Base-by-base conservation (phyloP, 92 coral and sea anemone species). In the Blastomussa wellsi region DNA sequence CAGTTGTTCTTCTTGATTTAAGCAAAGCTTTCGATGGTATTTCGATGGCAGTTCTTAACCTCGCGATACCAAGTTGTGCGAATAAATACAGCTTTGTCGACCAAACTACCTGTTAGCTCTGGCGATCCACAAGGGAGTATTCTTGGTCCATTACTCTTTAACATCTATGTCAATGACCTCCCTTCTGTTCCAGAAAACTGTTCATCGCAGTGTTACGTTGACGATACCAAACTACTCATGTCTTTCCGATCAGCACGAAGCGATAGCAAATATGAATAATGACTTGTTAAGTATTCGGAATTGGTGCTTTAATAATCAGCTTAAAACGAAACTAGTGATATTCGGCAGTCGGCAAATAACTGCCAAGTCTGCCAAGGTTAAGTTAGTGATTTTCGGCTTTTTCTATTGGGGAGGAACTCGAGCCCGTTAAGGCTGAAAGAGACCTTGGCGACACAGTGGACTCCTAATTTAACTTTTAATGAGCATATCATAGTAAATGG, bases 321-420 rank as follows among this genome's bases (percentile, higher is more conserved):
- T 75, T 51, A 49, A 76, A 76, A 49, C 80, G 0, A 33, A 76
- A 76, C 80, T 52, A 29, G 42, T 28, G 66, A 51, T 49, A 26
- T 76, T 76, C 53, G 80, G 80, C 17, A 49, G 80, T 42, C 44
- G 80, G 59, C 80, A 76, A 53, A 76, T 76, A 41, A 76, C 80
- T 26, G 66, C 80, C 17, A 76, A 52, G 22, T n/a, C n/a, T n/a
- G n/a, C n/a, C n/a, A n/a, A n/a, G n/a, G n/a, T n/a, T n/a, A n/a
- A n/a, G 52, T 48, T 17, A 74, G 53, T 31, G 59, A 76, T n/a
- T 76, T 48, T 29, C 2, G 38, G 24, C 80, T 76, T 10, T 49
- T 51, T 76, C 33, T 51, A 32, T 51, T 52, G 44, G 66, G 29
- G 59, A 76, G 80, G 64, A 76, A 76, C 66, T 76, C 59, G 59